Evolutionary conservation across 2,888 invertebrate genomes (phyloP).

Genomic region (Eupeodes latifasciatus): DNA sequence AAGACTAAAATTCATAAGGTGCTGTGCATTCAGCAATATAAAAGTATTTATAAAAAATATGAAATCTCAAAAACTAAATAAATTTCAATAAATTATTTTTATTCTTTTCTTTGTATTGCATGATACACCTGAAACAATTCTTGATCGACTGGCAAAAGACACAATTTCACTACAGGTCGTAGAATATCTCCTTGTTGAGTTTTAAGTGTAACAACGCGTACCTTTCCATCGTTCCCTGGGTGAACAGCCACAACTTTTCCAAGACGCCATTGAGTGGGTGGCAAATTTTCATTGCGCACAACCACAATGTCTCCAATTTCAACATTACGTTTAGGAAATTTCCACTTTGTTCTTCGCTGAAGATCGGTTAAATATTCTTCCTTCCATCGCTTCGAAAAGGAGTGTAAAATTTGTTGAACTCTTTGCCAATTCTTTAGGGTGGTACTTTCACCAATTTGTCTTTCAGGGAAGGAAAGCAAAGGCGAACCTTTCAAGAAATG

Average conservation of each 20-base stretch:
- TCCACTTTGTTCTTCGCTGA: constrained; percentile 37
- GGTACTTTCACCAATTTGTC: not conserved
- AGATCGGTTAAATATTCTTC: constrained; percentile 21
- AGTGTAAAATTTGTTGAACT: constrained; percentile 8
- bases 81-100: not conserved
- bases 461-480: constrained; percentile 24
- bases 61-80: not conserved
- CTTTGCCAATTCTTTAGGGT: constrained; percentile 20
- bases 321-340: constrained; percentile 11
- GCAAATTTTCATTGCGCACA: constrained; percentile 31
- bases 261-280: constrained; percentile 20
- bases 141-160: constrained; percentile 34
- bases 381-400: constrained; percentile 27
- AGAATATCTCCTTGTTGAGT: constrained; percentile 24
- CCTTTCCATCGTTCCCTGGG: constrained; percentile 25
- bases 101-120: not conserved
- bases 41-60: not conserved
- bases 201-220: constrained; percentile 9
- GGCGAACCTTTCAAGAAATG: constrained; percentile 34
- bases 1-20: not conserved
- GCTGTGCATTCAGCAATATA: constrained; percentile 1
- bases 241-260: constrained; percentile 8
- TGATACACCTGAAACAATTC: not conserved
- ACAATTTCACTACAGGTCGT: constrained; percentile 9
- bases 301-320: constrained; percentile 13